Base-by-base conservation (phyloP, 2,113 vertebrate genomes). In the Lagenorhynchus albirostris region DNA sequence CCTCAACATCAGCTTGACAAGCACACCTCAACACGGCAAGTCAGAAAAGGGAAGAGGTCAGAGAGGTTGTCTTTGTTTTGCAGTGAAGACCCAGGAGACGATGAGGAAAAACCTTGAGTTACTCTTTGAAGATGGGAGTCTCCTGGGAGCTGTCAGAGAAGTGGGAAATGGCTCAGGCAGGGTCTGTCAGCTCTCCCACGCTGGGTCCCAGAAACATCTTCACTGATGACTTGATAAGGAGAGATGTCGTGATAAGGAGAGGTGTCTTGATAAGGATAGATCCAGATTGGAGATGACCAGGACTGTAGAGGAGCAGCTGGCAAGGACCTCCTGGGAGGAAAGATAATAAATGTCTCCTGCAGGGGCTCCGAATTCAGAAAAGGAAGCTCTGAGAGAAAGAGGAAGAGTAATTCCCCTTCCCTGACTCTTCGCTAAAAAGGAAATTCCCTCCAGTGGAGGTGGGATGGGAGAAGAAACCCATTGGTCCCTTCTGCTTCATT, bases 111-210 rank as follows among this genome's bases (percentile, higher is more conserved):
- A 65, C 87, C 77, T 80, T 10, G 20, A 80, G 63, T 20, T 15
- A 1, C 79, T 88, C 94, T 96, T 95, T 96, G 94, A 96, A 97
- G 92, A 95, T 18, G 73, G 81, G 63, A 79, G 23, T 96, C 97
- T 79, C 94, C 20, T 0, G 26, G 84, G 97, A 97, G 84, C 94
- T 95, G 85, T 95, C 94, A 85, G 94, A 95, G 65, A 38, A 74
- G 53, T 14, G 9, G 67, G 62, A 53, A 83, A 82, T 65, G 58
- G 65, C 74, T 96, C 50, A 23, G 82, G 87, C 65, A 91, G 47
- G 55, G 26, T 31, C 38, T n/a, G 55, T 44, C 0, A 0, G 38
- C 68, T 94, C 73, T 8, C 5, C 14, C 38, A 41, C 47, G 25
- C 38, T 44, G 0, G 50, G 53, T 60, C 53, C 81, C n/a, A 50